These are phyloP conservation scores for Oncorhynchus kisutch DNA, from an alignment of 2,113 vertebrate genomes.

Conservation along the genomic window DNA sequence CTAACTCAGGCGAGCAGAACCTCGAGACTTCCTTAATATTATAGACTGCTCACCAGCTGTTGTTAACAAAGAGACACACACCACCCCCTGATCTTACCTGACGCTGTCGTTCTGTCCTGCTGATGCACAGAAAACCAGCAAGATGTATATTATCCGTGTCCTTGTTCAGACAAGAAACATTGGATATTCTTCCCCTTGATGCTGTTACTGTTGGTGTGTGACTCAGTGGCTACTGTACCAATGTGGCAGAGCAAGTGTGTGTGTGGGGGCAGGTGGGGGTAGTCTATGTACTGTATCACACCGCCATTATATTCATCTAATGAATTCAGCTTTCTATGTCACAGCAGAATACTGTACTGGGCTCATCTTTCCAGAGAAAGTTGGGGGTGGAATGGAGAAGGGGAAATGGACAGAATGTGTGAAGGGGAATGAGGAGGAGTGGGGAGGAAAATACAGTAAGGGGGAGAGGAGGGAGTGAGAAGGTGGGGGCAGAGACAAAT, in stretches of 20 bases:
- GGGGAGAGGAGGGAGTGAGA: slow-evolving; percentile 35
- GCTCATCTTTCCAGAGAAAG: slow-evolving; percentile 57
- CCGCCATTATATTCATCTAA: slow-evolving; percentile 41
- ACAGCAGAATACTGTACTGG: slow-evolving; percentile 56
- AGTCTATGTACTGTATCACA: slow-evolving; percentile 29
- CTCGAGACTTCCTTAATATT: too few species aligned
- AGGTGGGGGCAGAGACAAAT: slow-evolving; percentile 48
- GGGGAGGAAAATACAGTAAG: slow-evolving; percentile 19
- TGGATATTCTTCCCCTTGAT: background rate
- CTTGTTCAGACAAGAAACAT: too few species aligned
- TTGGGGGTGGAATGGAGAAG: slow-evolving; percentile 27
- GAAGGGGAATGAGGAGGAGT: slow-evolving; percentile 25
- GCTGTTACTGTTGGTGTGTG: background rate
- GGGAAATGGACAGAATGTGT: slow-evolving; percentile 23
- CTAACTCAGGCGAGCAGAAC: too few species aligned
- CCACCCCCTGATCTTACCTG: too few species aligned
- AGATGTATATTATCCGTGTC: too few species aligned
- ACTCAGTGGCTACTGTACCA: slow-evolving; percentile 9
- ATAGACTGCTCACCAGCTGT: too few species aligned
- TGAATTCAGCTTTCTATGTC: slow-evolving; percentile 70
- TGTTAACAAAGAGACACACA: too few species aligned
- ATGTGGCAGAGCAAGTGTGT: slow-evolving; percentile 1
- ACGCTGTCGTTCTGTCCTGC: too few species aligned
- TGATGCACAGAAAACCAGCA: too few species aligned
- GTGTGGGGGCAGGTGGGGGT: background rate